Percentiles rank a stretch among this genome's conserved stretches.
Conservation (phyloP, 2,888 invertebrate species). For the Orthosia incerta region DNA sequence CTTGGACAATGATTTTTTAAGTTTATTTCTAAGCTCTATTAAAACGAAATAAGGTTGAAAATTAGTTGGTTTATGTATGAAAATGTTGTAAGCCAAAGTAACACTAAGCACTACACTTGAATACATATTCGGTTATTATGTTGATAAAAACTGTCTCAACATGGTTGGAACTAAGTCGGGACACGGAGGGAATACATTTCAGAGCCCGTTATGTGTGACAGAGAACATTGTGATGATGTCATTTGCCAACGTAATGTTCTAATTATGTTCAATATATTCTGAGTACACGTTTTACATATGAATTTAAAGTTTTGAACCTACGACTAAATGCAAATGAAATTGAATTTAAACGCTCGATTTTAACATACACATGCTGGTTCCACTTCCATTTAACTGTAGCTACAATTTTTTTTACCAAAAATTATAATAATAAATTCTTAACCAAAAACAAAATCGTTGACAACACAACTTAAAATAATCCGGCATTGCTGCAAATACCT, state of each 20-base stretch:
- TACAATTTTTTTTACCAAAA: background rate
- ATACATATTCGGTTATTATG: slow-evolving; percentile 88
- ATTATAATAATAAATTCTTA: background rate
- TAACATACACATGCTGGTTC: slow-evolving; percentile 22
- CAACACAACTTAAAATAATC: background rate
- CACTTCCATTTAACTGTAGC: background rate
- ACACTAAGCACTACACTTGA: slow-evolving; percentile 80
- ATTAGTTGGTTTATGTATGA: slow-evolving; percentile 41
- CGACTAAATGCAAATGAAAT: slow-evolving; percentile 48
- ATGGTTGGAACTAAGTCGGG: slow-evolving; percentile 76
- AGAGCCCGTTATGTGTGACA: slow-evolving; percentile 69
- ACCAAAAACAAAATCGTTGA: background rate
- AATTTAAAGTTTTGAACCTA: slow-evolving; percentile 54
- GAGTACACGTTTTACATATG: slow-evolving; percentile 44
- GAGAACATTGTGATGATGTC: slow-evolving; percentile 62
- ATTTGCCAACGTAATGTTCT: slow-evolving; percentile 59
- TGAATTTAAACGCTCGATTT: slow-evolving; percentile 40
- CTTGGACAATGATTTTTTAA: slow-evolving; percentile 62
- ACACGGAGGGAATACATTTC: slow-evolving; percentile 74
- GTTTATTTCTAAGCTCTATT: slow-evolving; percentile 64
- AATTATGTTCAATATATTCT: slow-evolving; percentile 57
- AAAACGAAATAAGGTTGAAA: slow-evolving; percentile 67
- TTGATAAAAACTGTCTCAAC: slow-evolving; percentile 84
- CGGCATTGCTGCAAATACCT: background rate
- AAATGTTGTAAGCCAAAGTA: slow-evolving; percentile 65